Base-by-base conservation (phyloP, 2,888 invertebrate species). In the Nemapogon koenigi region DNA sequence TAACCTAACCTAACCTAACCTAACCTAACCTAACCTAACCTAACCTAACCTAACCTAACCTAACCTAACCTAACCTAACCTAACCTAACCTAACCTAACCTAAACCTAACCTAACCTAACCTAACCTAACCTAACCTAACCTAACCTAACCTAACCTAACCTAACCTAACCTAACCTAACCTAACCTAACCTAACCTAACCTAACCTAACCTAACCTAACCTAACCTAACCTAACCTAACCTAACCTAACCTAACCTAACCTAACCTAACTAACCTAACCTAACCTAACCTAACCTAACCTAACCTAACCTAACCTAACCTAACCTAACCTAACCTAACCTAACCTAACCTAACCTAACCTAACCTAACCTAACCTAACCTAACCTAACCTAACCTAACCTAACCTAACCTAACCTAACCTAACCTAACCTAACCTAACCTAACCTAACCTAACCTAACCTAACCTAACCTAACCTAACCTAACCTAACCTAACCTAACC, bases 71-170 rank as follows among this genome's bases (percentile, higher is more conserved):
- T 43, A 49, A 47, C 48, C 47, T 48, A 47, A 46, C 48, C 47
- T 50, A 48, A 47, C 45, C 47, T 46, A 46, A 51, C 49, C 49
- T 52, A 50, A 50, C 48, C 45, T 46, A 47, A 47, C 48, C 46
- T 48, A n/a, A 49, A 50, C 49, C 47, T 51, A 49, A 47, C 50
- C 46, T 45, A 51, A 46, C 49, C 47, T 48, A 51, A 50, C 50
- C 48, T 46, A 52, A 51, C 48, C 44, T 48, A 48, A 46, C 46
- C 43, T 45, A 46, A 44, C 41, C 41, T 43, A 45, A 43, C 45
- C 40, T 44, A 46, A 43, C 44, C 40, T 46, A 46, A 48, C 46
- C 46, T 46, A 46, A 46, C 46, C 44, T 46, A 48, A 44, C 46
- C 46, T 43, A 46, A 44, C 42, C 43, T 41, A 45, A 44, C 45